phyloP scores from a whole-genome alignment of 2,113 vertebrate genomes.

The Apteryx owenii region DNA sequence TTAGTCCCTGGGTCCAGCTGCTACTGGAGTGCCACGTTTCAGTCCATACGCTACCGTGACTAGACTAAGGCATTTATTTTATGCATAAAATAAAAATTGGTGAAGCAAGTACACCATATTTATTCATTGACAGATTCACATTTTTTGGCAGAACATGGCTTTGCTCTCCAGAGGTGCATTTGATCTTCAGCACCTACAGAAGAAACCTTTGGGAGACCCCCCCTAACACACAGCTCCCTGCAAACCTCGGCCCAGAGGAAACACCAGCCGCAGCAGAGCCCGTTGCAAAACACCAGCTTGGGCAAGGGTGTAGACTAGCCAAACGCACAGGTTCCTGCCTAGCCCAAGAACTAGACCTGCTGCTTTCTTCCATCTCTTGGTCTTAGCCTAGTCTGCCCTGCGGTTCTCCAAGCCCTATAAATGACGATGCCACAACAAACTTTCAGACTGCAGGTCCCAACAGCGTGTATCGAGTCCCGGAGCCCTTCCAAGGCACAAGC shows the following conservation, averaged over 20 bases:
- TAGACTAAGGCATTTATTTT: neutral
- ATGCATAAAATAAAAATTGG: neutral
- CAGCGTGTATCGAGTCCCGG: rapidly evolving
- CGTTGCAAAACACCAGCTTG: no score
- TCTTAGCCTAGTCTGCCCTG: neutral
- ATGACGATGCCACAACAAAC: rapidly evolving
- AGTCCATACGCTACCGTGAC: neutral
- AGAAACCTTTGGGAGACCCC: neutral
- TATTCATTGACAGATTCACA: neutral
- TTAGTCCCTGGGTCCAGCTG: neutral
- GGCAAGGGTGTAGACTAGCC: neutral
- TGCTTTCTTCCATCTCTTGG: neutral
- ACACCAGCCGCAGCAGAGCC: rapidly evolving
- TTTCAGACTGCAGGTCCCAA: rapidly evolving
- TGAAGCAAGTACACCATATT: neutral
- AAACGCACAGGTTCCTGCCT: neutral
- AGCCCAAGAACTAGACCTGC: neutral
- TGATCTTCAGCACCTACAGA: neutral
- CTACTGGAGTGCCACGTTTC: neutral
- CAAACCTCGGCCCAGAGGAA: neutral
- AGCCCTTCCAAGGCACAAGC: neutral
- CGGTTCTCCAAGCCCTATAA: rapidly evolving
- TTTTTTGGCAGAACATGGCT: neutral
- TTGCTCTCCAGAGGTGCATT: neutral
- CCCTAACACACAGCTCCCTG: neutral